phyloP scores from a whole-genome alignment of 2,113 vertebrate genomes.

The Tachycineta bicolor region DNA sequence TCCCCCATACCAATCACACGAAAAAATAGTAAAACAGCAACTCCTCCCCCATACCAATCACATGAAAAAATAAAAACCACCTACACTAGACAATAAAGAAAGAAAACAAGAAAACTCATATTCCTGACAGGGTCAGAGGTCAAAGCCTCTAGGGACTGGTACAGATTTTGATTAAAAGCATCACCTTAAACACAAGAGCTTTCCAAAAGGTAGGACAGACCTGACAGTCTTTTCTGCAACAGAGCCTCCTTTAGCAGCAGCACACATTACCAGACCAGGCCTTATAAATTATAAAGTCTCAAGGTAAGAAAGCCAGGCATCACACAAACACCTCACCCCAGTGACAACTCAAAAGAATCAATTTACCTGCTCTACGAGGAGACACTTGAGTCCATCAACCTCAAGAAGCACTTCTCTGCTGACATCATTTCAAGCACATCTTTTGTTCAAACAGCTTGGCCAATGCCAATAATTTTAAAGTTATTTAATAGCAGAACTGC shows the following conservation, averaged over 20 bases:
- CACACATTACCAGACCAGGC: not conserved
- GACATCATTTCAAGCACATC: slow-evolving; percentile 67
- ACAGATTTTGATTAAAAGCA: not conserved
- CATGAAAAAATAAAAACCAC: not conserved
- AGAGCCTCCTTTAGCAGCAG: not conserved
- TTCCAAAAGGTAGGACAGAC: not conserved
- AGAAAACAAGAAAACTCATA: not conserved
- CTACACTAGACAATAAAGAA: not conserved
- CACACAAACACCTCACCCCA: not conserved
- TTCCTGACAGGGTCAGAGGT: not conserved
- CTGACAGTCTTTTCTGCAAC: not conserved
- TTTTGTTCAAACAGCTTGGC: slow-evolving; percentile 72
- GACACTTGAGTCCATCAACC: slow-evolving; percentile 56
- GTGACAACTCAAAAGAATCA: slow-evolving; percentile 35
- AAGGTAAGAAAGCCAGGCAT: not conserved
- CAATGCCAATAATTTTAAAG: slow-evolving; percentile 67
- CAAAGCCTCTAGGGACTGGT: not conserved
- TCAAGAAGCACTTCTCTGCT: slow-evolving; percentile 51
- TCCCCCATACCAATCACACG: not conserved
- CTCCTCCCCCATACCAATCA: not conserved
- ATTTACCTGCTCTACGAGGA: slow-evolving; percentile 41
- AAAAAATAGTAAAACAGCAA: not conserved
- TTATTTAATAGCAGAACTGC: slow-evolving; percentile 59
- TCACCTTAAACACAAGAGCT: not conserved
- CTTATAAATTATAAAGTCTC: slow-evolving; percentile 18